These are phyloP conservation scores for Ophioderma brevispina DNA, from an alignment of 35 echinoderm and acorn worm species.

Conservation along the genomic window DNA sequence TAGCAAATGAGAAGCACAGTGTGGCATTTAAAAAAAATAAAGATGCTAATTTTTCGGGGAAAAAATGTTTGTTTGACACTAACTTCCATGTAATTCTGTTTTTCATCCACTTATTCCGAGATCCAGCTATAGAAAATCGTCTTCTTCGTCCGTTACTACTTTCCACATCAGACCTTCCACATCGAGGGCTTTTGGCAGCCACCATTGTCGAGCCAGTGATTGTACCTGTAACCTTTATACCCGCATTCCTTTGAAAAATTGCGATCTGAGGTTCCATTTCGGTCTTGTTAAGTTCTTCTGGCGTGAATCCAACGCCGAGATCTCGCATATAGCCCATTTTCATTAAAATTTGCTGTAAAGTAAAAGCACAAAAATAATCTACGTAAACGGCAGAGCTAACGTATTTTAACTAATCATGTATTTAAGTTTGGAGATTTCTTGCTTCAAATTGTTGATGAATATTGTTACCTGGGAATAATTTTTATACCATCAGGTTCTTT, in stretches of 20 bases:
- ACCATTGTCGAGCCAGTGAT: not conserved
- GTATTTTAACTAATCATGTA: no score
- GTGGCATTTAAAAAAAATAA: no score
- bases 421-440: no score
- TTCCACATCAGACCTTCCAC: not conserved
- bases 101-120: not conserved
- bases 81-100: constrained; percentile 1
- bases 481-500: no score
- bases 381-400: no score
- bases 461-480: no score
- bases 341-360: no score
- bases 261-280: not conserved
- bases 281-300: not conserved
- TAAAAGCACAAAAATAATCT: no score
- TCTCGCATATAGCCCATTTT: not conserved
- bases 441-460: no score
- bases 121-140: not conserved
- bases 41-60: no score
- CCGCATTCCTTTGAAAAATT: not conserved
- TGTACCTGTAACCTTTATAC: not conserved
- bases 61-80: no score
- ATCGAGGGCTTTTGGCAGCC: not conserved
- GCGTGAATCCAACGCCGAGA: not conserved
- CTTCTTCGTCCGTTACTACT: not conserved
- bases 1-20: no score